Base-by-base conservation (phyloP, 1,140 invertebrate species). In the Chrysoperla carnea region DNA sequence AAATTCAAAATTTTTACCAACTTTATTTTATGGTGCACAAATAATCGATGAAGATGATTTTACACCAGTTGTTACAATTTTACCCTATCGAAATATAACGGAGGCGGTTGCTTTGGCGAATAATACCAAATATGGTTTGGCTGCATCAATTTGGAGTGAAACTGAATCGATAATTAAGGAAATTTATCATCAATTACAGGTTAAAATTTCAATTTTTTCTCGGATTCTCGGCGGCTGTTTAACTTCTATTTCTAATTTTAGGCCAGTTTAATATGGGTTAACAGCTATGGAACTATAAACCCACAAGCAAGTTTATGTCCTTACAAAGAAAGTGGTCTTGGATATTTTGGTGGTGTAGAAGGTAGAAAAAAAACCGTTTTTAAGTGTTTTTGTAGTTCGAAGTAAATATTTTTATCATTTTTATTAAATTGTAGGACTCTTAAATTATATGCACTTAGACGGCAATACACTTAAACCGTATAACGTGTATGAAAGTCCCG, bases 51-150 rank as follows among this genome's bases (percentile, higher is more conserved):
- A 52, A 14, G 31, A 43, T 35, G 46, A 46, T 37, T 41, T 47
- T 11, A 29, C 49, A 15, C 66, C 70, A 33, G 57, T 70, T 6
- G 46, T 72, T 11, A 60, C 65, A 8, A 58, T 66, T 6, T 50
- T 71, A 13, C 60, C 71, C 12, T 76, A 76, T 55, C 58, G 73
- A 39, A 75, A 69, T 11, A 65, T 68, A 2, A 74, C 73, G 48
- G 75, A 78, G 58, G 69, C 67, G 8, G 58, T 75, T 6, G 47
- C 58, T 28, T 54, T 76, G 11, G 64, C 69, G 9, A 76, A 76
- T 54, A 70, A 70, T 47, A 63, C 61, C 8, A 53, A 58, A 11
- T 68, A 68, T 51, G 69, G 66, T 9, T 52, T 67, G 6, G 68
- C 55, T 15, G 63, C 62, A 6, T 70, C 68, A 48, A 55, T 78